These are phyloP conservation scores for Platysteira castanea DNA, from an alignment of 2,113 vertebrate genomes.

Conservation along the genomic window DNA sequence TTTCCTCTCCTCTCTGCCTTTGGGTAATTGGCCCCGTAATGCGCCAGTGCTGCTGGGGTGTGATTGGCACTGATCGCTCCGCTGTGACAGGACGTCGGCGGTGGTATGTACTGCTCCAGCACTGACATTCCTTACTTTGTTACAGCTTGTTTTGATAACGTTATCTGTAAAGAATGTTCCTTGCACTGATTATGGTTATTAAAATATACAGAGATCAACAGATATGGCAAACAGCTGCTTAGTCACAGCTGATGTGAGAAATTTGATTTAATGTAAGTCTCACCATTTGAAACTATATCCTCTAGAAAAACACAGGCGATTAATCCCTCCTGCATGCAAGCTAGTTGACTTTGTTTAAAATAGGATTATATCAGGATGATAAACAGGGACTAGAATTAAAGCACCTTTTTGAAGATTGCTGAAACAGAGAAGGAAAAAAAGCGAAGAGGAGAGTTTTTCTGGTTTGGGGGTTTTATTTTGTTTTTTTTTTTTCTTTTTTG, in stretches of 20 bases:
- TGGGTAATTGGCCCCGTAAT: constrained; percentile 6
- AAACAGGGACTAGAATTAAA: constrained; percentile 33
- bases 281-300: constrained; percentile 23
- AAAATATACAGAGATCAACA: constrained; percentile 44
- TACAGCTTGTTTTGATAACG: constrained; percentile 45
- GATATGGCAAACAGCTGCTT: constrained; percentile 49
- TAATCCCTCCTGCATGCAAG: constrained; percentile 30
- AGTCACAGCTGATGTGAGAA: constrained; percentile 61
- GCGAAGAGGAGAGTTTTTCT: neutral
- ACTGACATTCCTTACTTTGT: neutral
- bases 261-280: constrained; percentile 51
- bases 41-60: neutral
- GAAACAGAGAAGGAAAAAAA: neutral
- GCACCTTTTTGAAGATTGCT: constrained; percentile 15
- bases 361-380: constrained; percentile 40
- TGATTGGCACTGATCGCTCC: neutral
- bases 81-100: neutral
- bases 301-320: constrained; percentile 3
- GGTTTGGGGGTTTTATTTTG: neutral
- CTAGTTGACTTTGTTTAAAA: constrained; percentile 52
- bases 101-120: neutral
- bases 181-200: constrained; percentile 39
- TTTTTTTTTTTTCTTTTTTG: neutral
- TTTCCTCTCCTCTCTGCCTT: neutral
- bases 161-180: constrained; percentile 53